Percentiles rank a stretch among this genome's conserved stretches.
phyloP scores from a whole-genome alignment of 2,888 invertebrate genomes.

The Blomia tropicalis region DNA sequence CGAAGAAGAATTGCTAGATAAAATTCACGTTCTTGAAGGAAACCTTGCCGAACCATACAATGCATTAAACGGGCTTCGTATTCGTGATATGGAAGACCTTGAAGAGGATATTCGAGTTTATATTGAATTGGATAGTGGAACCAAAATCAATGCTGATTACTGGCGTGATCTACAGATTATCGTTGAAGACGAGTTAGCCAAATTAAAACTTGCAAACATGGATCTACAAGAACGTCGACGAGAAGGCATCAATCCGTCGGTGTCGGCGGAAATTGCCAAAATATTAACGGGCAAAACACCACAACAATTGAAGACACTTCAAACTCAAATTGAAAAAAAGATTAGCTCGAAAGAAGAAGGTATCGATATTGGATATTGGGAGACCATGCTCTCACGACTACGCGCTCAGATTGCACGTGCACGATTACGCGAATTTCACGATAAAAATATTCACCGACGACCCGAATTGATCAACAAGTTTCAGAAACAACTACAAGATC shows the following conservation, averaged over 20 bases:
- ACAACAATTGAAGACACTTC: conserved; percentile 62
- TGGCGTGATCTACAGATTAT: conserved; percentile 93
- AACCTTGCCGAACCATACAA: conserved; percentile 98
- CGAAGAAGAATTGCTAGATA: conserved; percentile 10
- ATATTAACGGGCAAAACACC: conserved; percentile 88
- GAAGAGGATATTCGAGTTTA: conserved; percentile 88
- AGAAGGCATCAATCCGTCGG: conserved; percentile 75
- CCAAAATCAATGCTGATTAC: conserved; percentile 68
- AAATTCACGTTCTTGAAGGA: conserved; percentile 38
- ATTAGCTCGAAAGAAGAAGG: conserved; percentile 68
- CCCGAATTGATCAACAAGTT: neutral
- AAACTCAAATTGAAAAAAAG: conserved; percentile 67
- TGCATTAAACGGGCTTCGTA: conserved; percentile 72
- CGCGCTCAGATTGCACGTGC: conserved; percentile 91
- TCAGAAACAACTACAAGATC: conserved; percentile 1
- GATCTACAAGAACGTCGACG: conserved; percentile 38
- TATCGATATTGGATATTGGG: conserved; percentile 92
- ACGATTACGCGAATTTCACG: conserved; percentile 75
- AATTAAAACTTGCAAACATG: conserved; percentile 54
- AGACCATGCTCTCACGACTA: conserved; percentile 79
- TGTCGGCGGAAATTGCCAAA: conserved; percentile 67
- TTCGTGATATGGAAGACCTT: conserved; percentile 82
- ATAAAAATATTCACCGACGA: conserved; percentile 50
- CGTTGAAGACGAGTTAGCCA: conserved; percentile 76
- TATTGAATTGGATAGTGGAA: conserved; percentile 78